Evolutionary conservation across 2,888 invertebrate species (phyloP), one percentile per base, ranked within the genome.

Genomic region (Deroplatys truncata): DNA sequence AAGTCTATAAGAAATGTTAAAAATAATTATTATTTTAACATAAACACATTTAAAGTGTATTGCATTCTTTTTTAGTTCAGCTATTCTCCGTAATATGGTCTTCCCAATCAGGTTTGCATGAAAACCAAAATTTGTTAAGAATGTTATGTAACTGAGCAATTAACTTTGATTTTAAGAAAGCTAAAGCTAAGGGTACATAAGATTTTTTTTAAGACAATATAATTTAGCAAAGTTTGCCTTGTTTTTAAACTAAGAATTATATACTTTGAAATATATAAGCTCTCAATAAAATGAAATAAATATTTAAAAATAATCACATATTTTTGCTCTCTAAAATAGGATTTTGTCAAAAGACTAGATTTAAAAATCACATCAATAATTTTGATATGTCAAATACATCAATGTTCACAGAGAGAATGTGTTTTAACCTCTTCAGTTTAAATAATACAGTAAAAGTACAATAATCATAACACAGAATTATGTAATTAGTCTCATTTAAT

Each of bases 381-480:
- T 90, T 90, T 90, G 90, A 90, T 90, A 90, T 90, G 90, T 90
- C 89, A 90, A 90, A 90, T 90, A 90, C 88, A 89, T 84, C 88
- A 87, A 87, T 82, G 56, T 72, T 72, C 7, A 83, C 43, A 88
- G 84, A 84, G 49, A 88, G 49, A 84, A 56, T 88, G 35, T 28
- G 29, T 88, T 82, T 82, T 82, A 88, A 82, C 31, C 88, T 88
- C 82, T 82, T 35, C 82, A 88, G 28, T 82, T 82, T 82, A 88
- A 72, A 72, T 35, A 88, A 35, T 88, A 85, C 82, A 88, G 84
- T 88, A 82, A 29, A n/a, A 88, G 28, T 88, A 88, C 49, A 88
- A 88, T 82, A 82, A 88, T n/a, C 10, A 56, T 88, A 82, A 43
- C 43, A 85, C 35, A 85, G 35, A 85, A 85, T 85, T 85, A 85